phyloP scores from a whole-genome alignment of 2,113 vertebrate species.

The Cryptotis parvus region DNA sequence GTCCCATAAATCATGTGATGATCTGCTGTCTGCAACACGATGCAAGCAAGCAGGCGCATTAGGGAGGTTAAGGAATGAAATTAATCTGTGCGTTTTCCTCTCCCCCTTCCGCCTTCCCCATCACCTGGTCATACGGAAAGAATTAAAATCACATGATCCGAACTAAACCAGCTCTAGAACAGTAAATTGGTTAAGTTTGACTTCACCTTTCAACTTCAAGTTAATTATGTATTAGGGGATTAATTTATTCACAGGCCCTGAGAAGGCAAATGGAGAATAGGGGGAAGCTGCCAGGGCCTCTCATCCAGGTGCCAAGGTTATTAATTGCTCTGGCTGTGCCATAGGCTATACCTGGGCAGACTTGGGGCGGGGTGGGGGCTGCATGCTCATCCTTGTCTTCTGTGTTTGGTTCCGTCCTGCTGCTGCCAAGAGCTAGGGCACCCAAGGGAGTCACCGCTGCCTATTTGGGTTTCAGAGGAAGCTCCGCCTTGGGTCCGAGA shows the following conservation, averaged over 20 bases:
- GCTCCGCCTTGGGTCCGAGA: neutral
- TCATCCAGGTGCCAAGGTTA: slow-evolving; percentile 83
- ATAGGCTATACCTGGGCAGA: slow-evolving; percentile 69
- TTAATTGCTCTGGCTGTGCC: slow-evolving; percentile 84
- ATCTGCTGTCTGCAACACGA: slow-evolving; percentile 97
- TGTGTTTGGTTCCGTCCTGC: neutral
- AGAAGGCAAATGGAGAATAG: slow-evolving; percentile 84
- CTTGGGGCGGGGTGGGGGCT: slow-evolving; percentile 67
- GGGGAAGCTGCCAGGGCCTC: slow-evolving; percentile 77
- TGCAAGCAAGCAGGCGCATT: slow-evolving; percentile 96
- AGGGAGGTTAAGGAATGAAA: slow-evolving; percentile 95
- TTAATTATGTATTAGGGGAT: slow-evolving; percentile 90
- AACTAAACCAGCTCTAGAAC: slow-evolving; percentile 85
- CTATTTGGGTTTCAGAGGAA: neutral
- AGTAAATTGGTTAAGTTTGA: slow-evolving; percentile 89
- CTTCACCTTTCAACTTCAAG: slow-evolving; percentile 88
- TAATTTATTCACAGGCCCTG: slow-evolving; percentile 87
- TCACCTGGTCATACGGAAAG: slow-evolving; percentile 90
- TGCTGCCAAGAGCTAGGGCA: neutral
- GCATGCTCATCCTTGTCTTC: neutral
- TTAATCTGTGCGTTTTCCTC: slow-evolving; percentile 91
- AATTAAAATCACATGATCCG: slow-evolving; percentile 89
- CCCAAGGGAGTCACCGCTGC: rapidly evolving
- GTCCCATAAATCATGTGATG: slow-evolving; percentile 99
- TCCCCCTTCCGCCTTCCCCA: slow-evolving; percentile 77